These are phyloP conservation scores for Lamprologus ornatipinnis DNA, from an alignment of 2,113 vertebrate species.

Conservation along the genomic window DNA sequence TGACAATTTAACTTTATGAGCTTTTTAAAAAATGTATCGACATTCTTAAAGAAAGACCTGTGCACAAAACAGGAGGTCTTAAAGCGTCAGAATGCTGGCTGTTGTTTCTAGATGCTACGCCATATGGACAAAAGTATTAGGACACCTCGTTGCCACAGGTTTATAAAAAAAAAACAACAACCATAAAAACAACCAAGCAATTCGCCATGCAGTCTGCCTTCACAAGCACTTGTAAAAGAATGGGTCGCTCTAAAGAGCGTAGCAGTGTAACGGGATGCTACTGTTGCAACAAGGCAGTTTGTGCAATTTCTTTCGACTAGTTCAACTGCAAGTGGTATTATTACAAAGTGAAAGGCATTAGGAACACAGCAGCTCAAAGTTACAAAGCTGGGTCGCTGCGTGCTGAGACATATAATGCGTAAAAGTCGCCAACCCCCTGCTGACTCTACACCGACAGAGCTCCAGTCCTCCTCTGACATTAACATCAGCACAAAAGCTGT, in stretches of 20 bases:
- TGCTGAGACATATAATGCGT: accelerated
- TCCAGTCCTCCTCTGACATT: not conserved
- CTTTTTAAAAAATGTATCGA: accelerated
- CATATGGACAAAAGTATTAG: not conserved
- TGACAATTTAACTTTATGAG: not conserved
- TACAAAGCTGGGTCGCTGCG: not conserved
- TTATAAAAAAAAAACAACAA: accelerated
- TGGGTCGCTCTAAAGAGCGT: accelerated
- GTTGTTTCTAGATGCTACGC: not conserved
- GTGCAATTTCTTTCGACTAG: not conserved
- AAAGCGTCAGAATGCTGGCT: not conserved
- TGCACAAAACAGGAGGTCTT: not conserved
- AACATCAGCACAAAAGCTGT: not conserved
- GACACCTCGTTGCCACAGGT: not conserved
- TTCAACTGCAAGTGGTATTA: not conserved
- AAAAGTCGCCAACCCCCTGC: not conserved
- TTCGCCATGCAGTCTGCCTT: not conserved
- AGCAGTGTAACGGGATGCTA: accelerated
- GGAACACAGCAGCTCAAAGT: not conserved
- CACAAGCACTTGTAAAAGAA: not conserved
- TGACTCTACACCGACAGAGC: not conserved
- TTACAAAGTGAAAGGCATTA: not conserved
- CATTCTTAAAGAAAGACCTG: not conserved
- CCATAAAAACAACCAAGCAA: not conserved
- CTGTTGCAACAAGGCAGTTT: not conserved